phyloP scores from a whole-genome alignment of 2,797 vertebrate species.

The Simalia tracyae region DNA sequence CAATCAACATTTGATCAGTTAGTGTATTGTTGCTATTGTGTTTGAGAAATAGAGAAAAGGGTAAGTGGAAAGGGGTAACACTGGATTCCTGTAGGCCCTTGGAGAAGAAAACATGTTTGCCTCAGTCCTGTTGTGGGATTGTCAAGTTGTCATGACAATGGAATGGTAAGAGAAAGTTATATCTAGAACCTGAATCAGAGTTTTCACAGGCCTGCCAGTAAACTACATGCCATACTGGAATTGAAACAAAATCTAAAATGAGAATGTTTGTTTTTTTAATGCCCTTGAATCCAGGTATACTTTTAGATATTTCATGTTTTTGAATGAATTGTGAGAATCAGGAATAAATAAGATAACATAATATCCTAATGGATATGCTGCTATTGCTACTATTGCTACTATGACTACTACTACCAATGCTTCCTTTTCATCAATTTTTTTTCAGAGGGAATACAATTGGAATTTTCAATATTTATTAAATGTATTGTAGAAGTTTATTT shows the following conservation, averaged over 20 bases:
- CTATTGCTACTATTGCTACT: not conserved
- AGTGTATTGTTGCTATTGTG: not conserved
- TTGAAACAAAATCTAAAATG: not conserved
- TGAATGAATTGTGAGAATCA: not conserved
- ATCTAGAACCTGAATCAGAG: not conserved
- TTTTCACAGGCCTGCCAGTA: not conserved
- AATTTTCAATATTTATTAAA: not conserved
- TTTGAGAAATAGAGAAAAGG: not conserved
- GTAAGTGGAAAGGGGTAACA: not conserved
- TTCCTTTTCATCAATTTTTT: not conserved
- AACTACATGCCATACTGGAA: not conserved
- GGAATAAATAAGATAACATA: not conserved
- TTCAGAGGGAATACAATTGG: not conserved
- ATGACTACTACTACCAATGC: not conserved
- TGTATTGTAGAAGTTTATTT: not conserved
- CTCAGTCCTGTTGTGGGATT: not conserved
- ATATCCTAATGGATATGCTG: not conserved
- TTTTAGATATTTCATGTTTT: not conserved
- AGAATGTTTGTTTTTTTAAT: not conserved
- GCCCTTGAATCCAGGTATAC: not conserved
- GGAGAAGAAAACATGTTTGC: not conserved
- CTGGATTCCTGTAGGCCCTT: not conserved
- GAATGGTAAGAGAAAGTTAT: not conserved
- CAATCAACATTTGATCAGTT: not conserved
- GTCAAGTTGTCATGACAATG: not conserved